These are phyloP conservation scores for Chelidonichthys spinosus DNA, from an alignment of 2,797 vertebrate genomes.

Conservation along the genomic window DNA sequence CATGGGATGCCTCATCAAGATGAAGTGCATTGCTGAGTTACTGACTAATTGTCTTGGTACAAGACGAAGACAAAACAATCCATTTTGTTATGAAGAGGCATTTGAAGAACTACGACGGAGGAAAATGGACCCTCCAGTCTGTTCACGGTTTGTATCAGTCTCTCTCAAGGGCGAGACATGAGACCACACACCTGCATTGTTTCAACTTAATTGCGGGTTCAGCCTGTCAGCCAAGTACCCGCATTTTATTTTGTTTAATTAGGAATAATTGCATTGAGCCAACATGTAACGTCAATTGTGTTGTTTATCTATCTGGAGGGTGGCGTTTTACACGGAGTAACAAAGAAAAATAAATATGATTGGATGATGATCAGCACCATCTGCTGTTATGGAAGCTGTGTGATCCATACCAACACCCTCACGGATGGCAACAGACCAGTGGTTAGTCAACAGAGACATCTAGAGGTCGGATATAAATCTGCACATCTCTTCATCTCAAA, in stretches of 20 bases:
- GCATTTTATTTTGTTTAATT: constrained; percentile 70
- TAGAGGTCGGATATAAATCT: constrained; percentile 61
- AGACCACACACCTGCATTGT: constrained; percentile 66
- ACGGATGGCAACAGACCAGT: constrained; percentile 7
- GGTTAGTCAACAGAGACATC: constrained; percentile 79
- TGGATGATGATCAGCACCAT: constrained; percentile 69
- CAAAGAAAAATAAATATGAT: constrained; percentile 72
- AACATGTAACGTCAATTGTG: constrained; percentile 59
- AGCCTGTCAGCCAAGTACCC: constrained; percentile 60
- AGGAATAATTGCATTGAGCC: constrained; percentile 74
- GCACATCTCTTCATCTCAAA: background rate
- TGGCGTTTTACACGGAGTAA: constrained; percentile 67
- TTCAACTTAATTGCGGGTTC: constrained; percentile 66
- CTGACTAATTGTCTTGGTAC: constrained; percentile 55
- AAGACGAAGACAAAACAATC: constrained; percentile 62
- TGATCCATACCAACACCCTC: constrained; percentile 51
- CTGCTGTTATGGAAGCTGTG: constrained; percentile 61
- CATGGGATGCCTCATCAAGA: constrained; percentile 48
- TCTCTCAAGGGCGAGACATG: constrained; percentile 55
- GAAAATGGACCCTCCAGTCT: constrained; percentile 46
- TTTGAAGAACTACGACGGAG: constrained; percentile 45
- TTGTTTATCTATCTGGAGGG: constrained; percentile 74
- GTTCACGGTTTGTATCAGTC: constrained; percentile 36
- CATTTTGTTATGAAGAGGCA: constrained; percentile 40
- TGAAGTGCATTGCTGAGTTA: constrained; percentile 57